Conservation (phyloP, 2,113 vertebrate species). For the Podocnemis expansa region DNA sequence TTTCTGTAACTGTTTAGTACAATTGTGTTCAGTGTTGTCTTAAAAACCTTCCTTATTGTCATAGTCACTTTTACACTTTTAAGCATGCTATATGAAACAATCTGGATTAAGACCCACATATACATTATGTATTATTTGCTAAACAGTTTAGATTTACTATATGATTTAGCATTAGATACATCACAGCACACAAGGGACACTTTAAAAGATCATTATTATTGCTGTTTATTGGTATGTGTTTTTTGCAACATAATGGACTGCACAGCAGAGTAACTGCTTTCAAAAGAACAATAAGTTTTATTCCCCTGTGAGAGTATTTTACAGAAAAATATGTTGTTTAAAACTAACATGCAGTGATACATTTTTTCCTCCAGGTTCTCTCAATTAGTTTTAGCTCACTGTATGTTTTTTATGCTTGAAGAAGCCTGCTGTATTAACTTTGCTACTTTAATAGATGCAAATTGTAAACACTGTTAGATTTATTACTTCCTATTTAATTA, state of each 20-base stretch:
- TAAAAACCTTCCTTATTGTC: background rate
- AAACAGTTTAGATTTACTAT: slow-evolving; percentile 50
- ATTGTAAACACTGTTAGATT: slow-evolving; percentile 33
- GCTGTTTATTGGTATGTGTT: slow-evolving; percentile 60
- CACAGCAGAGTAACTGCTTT: slow-evolving; percentile 45
- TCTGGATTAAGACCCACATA: background rate
- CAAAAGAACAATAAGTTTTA: slow-evolving; percentile 55
- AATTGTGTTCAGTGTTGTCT: background rate
- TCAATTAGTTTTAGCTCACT: slow-evolving; percentile 16
- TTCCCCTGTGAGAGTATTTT: slow-evolving; percentile 13
- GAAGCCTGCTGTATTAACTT: slow-evolving; percentile 38
- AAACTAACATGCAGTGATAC: slow-evolving; percentile 45
- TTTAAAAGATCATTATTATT: slow-evolving; percentile 63
- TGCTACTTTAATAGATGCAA: slow-evolving; percentile 7
- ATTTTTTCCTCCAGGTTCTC: slow-evolving; percentile 44
- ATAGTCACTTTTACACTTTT: slow-evolving; percentile 5
- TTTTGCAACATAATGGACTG: slow-evolving; percentile 36
- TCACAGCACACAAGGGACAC: slow-evolving; percentile 33
- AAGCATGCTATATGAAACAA: slow-evolving; percentile 40
- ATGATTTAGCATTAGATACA: slow-evolving; percentile 44
- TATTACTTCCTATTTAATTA: slow-evolving; percentile 21
- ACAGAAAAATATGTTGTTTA: slow-evolving; percentile 35
- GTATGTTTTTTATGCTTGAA: slow-evolving; percentile 43
- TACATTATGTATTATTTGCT: slow-evolving; percentile 31
- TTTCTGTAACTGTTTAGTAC: background rate